Evolutionary conservation across 2,888 invertebrate genomes (phyloP).

Genomic region (Synanthedon formicaeformis): DNA sequence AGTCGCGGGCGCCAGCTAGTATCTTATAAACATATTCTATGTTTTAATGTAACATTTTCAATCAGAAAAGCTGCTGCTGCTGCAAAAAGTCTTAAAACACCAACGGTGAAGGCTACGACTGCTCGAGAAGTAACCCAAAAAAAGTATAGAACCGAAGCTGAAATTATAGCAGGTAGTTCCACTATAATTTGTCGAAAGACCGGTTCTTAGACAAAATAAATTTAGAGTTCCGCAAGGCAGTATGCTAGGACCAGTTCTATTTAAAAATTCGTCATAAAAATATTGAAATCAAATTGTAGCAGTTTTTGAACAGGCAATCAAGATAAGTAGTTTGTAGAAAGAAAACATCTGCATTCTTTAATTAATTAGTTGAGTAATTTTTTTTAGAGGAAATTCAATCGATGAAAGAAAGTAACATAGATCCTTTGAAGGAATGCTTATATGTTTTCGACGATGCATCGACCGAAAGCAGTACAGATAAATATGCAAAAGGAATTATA

Average conservation of each 20-base stretch:
- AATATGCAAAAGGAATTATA: constrained; percentile 40
- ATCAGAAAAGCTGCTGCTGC: constrained; percentile 23
- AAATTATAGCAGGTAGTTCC: constrained; percentile 41
- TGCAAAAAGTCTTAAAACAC: constrained; percentile 26
- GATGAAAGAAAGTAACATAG: constrained; percentile 34
- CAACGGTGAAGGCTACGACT: constrained; percentile 12
- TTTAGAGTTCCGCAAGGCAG: no score
- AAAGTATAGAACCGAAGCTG: constrained; percentile 39
- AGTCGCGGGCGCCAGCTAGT: no score
- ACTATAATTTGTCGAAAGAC: no score
- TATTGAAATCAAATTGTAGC: no score
- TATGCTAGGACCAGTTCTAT: no score
- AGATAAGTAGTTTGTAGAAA: no score
- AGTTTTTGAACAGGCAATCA: no score
- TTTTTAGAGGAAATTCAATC: constrained; percentile 39
- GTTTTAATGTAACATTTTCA: constrained; percentile 1
- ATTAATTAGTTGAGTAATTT: no score
- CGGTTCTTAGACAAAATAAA: no score
- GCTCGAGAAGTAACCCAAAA: constrained; percentile 20
- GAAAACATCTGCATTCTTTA: no score
- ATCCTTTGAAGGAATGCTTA: constrained; percentile 44
- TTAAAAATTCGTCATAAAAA: no score
- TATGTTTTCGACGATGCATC: constrained; percentile 19
- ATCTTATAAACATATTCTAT: no score
- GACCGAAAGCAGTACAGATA: constrained; percentile 16